Conservation (phyloP, 2,113 vertebrate species). For the Callochromis pleurospilus region DNA sequence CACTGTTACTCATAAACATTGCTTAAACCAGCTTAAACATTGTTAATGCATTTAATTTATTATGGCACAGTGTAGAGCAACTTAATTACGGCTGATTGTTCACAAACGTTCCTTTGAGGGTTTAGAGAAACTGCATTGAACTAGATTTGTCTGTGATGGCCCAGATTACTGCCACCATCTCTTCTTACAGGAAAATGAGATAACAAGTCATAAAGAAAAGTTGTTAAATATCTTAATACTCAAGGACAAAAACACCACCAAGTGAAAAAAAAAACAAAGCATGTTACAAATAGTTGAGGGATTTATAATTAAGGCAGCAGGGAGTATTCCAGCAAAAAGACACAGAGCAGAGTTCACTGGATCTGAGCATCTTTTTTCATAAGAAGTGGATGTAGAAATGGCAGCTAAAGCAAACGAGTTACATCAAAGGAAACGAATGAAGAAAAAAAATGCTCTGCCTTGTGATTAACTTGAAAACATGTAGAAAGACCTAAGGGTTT, state of each 20-base stretch:
- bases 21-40: background rate
- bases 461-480: background rate
- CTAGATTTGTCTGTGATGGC: background rate
- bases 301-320: constrained; percentile 5
- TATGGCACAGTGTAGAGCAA: background rate
- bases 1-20: constrained; percentile 11
- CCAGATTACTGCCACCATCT: background rate
- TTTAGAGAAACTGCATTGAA: background rate
- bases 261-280: background rate
- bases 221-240: background rate
- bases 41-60: background rate
- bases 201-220: background rate
- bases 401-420: background rate
- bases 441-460: background rate
- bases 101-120: background rate
- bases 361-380: background rate
- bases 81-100: background rate
- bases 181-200: background rate
- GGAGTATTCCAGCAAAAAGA: background rate
- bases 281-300: background rate
- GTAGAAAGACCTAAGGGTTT: background rate
- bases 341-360: background rate
- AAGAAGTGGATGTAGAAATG: background rate
- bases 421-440: background rate
- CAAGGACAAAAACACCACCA: background rate